phyloP scores from a whole-genome alignment of 1,140 invertebrate species.

The Brachionus asplanchnoidis region DNA sequence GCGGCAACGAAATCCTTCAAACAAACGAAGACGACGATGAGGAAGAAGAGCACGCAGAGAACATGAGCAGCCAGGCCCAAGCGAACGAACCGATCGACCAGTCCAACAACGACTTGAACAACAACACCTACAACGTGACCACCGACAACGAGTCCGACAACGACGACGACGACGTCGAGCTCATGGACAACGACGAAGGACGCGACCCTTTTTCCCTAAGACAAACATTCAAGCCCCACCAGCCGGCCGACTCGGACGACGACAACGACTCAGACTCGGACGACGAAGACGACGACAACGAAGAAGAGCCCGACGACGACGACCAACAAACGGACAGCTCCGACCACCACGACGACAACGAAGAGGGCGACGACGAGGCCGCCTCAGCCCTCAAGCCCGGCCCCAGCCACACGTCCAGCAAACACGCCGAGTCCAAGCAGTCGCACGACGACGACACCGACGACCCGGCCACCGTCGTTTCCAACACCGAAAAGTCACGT shows the following conservation, averaged over 20 bases:
- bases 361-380: conserved; percentile 10
- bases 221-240: background rate
- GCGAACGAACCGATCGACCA: background rate
- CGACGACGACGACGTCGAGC: background rate
- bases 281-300: conserved; percentile 4
- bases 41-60: background rate
- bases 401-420: background rate
- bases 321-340: background rate
- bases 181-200: background rate
- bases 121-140: conserved; percentile 5
- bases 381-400: background rate
- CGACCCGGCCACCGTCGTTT: background rate
- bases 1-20: background rate
- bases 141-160: conserved; percentile 27
- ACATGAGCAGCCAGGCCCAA: background rate
- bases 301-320: conserved; percentile 13
- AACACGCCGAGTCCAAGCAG: too few species aligned
- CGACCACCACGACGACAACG: background rate
- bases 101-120: background rate
- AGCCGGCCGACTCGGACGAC: background rate
- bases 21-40: background rate
- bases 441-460: background rate
- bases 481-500: background rate
- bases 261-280: background rate
- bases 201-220: background rate